phyloP scores from a whole-genome alignment of 2,888 invertebrate genomes.

The Mesochorus sp. region DNA sequence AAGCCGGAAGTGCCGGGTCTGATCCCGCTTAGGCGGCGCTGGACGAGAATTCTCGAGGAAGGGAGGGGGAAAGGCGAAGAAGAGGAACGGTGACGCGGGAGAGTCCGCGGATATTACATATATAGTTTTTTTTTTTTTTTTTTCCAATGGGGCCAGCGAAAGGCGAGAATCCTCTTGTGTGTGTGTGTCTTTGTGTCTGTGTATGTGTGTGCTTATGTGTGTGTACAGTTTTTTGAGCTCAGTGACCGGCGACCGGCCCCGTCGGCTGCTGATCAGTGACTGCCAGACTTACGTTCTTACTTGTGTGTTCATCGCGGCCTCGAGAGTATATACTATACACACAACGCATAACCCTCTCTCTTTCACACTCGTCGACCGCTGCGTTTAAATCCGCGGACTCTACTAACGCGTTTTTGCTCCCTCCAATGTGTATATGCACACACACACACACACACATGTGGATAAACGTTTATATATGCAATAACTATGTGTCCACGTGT shows the following conservation, averaged over 20 bases:
- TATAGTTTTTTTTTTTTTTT: no score
- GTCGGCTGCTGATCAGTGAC: conserved; percentile 66
- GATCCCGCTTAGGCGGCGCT: conserved; percentile 25
- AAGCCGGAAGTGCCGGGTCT: conserved; percentile 56
- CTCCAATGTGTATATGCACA: neutral
- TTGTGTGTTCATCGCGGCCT: conserved; percentile 59
- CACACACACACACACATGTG: neutral
- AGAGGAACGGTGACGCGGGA: neutral
- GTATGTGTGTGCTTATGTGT: no score
- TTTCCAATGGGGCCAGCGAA: neutral
- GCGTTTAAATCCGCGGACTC: conserved; percentile 51
- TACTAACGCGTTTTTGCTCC: conserved; percentile 21
- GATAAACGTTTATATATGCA: neutral
- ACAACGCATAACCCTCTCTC: conserved; percentile 15
- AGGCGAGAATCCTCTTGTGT: conserved; percentile 5
- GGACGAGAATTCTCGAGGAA: conserved; percentile 17
- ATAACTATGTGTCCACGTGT: neutral
- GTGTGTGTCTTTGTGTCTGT: neutral
- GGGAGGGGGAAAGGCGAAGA: neutral
- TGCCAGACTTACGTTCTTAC: conserved; percentile 57
- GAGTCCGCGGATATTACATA: neutral
- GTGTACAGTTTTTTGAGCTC: conserved; percentile 52
- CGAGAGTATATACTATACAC: conserved; percentile 23
- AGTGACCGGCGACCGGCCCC: conserved; percentile 62
- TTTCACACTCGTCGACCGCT: conserved; percentile 8